Percentiles rank a stretch among this genome's conserved stretches.
These are phyloP conservation scores for Lottia gigantea DNA, from an alignment of 2,888 invertebrate species.

Conservation along the genomic window DNA sequence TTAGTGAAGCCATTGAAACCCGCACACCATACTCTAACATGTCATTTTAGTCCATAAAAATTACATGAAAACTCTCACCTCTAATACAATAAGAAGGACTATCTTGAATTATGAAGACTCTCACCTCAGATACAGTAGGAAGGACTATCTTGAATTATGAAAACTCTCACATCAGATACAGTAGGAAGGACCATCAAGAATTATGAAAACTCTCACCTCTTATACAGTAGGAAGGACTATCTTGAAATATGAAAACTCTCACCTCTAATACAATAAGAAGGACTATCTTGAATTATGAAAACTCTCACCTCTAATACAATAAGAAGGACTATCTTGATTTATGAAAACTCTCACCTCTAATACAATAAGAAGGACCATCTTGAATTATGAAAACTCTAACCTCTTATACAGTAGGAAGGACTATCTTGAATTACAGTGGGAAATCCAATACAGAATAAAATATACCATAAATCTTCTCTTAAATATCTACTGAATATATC, in stretches of 20 bases:
- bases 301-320: conserved; percentile 49
- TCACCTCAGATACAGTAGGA: conserved; percentile 52
- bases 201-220: conserved; percentile 13
- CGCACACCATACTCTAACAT: no score
- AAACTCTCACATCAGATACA: conserved; percentile 26
- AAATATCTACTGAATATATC: conserved; percentile 26
- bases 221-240: conserved; percentile 24
- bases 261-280: conserved; percentile 26
- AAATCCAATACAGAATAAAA: conserved; percentile 42
- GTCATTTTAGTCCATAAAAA: no score
- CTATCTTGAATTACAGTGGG: conserved; percentile 39
- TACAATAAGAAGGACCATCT: conserved; percentile 17
- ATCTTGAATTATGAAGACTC: conserved; percentile 6
- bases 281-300: neutral
- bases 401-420: conserved; percentile 26
- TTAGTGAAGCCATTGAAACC: no score
- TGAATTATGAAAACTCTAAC: conserved; percentile 1
- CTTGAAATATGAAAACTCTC: conserved; percentile 24
- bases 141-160: conserved; percentile 23
- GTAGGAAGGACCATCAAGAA: conserved; percentile 4
- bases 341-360: conserved; percentile 21
- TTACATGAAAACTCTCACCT: no score
- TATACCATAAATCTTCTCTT: conserved; percentile 49
- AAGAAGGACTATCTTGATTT: conserved; percentile 32
- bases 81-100: neutral